Percentiles rank a stretch among this genome's conserved stretches.
Evolutionary conservation across 2,797 vertebrate genomes (phyloP).

Genomic region (Simalia tracyae): DNA sequence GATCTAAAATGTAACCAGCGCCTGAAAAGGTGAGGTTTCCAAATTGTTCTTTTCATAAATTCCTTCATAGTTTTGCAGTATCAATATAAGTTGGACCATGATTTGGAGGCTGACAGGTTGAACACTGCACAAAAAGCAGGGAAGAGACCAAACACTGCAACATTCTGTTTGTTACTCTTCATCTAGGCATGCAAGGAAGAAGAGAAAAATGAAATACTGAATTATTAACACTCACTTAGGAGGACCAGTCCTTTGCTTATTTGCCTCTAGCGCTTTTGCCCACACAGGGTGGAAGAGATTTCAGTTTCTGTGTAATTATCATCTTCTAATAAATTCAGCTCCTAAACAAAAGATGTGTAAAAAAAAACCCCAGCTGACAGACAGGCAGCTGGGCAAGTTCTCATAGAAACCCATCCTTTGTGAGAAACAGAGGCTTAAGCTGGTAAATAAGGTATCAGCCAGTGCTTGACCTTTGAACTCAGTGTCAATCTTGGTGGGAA

Average conservation of each 20-base stretch:
- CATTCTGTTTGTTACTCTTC: constrained; percentile 24
- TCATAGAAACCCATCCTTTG: constrained; percentile 59
- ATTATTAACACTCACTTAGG: constrained; percentile 19
- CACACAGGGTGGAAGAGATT: constrained; percentile 42
- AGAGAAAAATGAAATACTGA: neutral
- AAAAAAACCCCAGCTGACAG: constrained; percentile 52
- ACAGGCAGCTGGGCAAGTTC: constrained; percentile 61
- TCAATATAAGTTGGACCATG: constrained; percentile 24
- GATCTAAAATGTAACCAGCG: neutral
- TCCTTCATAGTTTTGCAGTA: neutral
- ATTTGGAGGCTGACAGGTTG: constrained; percentile 20
- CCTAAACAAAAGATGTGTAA: constrained; percentile 56
- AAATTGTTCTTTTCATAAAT: accelerated
- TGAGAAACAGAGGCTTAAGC: constrained; percentile 68
- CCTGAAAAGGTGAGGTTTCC: neutral
- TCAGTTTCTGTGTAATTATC: constrained; percentile 38
- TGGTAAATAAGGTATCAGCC: constrained; percentile 65
- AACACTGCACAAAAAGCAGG: neutral
- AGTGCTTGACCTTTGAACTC: constrained; percentile 72
- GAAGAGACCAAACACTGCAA: accelerated
- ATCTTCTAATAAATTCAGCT: constrained; percentile 49
- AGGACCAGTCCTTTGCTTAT: constrained; percentile 17
- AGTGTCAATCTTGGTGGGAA: constrained; percentile 75
- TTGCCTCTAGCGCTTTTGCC: constrained; percentile 2
- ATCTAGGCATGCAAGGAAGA: constrained; percentile 28